Evolutionary conservation across 2,888 invertebrate genomes (phyloP).

Genomic region (Cheilosia grossa): DNA sequence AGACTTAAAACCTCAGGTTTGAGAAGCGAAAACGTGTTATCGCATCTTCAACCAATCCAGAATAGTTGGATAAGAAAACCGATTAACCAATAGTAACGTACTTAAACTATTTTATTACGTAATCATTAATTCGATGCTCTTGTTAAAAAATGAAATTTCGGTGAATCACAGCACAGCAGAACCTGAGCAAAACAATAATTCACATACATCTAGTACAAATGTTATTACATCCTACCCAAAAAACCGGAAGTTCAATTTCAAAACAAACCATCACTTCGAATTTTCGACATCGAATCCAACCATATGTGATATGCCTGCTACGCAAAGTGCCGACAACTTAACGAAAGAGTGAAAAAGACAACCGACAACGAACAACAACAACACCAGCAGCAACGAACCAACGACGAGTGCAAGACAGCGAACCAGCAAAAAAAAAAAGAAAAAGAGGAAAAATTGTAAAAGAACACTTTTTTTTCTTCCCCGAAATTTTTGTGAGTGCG

Average conservation of each 20-base stretch:
- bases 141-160: too few relatives aligned
- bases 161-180: too few relatives aligned
- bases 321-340: conserved; percentile 71
- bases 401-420: conserved; percentile 38
- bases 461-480: conserved; percentile 67
- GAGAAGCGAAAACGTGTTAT: too few relatives aligned
- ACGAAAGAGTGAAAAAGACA: conserved; percentile 64
- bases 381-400: conserved; percentile 41
- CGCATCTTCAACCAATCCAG: too few relatives aligned
- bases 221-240: conserved; percentile 19
- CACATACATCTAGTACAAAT: conserved; percentile 15
- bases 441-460: conserved; percentile 50
- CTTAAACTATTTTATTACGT: too few relatives aligned
- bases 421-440: conserved; percentile 23
- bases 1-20: too few relatives aligned
- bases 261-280: conserved; percentile 39
- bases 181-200: too few relatives aligned
- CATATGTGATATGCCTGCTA: conserved; percentile 51
- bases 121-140: too few relatives aligned
- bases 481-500: conserved; percentile 68
- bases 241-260: conserved; percentile 38
- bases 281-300: conserved; percentile 57
- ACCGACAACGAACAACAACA: conserved; percentile 47
- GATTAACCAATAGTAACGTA: too few relatives aligned
- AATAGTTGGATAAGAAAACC: too few relatives aligned